Conservation (phyloP, 2,888 invertebrate species). For the Saturnia pavonia region DNA sequence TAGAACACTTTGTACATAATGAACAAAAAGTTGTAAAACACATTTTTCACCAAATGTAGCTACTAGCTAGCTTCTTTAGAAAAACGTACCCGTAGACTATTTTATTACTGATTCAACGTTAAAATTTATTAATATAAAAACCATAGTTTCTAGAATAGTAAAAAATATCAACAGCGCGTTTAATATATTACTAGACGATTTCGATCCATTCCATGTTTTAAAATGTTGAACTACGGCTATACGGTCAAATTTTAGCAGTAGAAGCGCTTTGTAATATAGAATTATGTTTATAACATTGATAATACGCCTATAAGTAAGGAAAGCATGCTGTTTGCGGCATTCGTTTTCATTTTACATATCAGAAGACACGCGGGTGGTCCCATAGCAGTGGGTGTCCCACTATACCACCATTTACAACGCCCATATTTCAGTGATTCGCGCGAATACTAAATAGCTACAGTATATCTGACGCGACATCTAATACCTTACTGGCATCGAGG, state of each 20-base stretch:
- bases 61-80: background rate
- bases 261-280: background rate
- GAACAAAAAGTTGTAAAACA: background rate
- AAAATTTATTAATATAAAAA: background rate
- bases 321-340: slow-evolving; percentile 31
- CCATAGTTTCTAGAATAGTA: background rate
- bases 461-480: slow-evolving; percentile 65
- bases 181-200: background rate
- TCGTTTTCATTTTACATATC: slow-evolving; percentile 41
- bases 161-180: background rate
- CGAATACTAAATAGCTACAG: slow-evolving; percentile 65
- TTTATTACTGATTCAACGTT: background rate
- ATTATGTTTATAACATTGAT: background rate
- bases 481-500: slow-evolving; percentile 57
- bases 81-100: background rate
- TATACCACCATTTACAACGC: slow-evolving; percentile 60
- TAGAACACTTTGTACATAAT: background rate
- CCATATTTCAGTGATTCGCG: slow-evolving; percentile 77
- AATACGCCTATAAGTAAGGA: slow-evolving; percentile 31
- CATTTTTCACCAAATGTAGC: background rate
- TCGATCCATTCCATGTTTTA: background rate
- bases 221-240: too few species aligned
- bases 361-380: slow-evolving; percentile 69
- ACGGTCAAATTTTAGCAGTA: background rate
- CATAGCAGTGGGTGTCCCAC: slow-evolving; percentile 61